Evolutionary conservation across 2,113 vertebrate genomes (phyloP), one percentile per base, ranked within the genome.

Genomic region (Pachyramphus minor): DNA sequence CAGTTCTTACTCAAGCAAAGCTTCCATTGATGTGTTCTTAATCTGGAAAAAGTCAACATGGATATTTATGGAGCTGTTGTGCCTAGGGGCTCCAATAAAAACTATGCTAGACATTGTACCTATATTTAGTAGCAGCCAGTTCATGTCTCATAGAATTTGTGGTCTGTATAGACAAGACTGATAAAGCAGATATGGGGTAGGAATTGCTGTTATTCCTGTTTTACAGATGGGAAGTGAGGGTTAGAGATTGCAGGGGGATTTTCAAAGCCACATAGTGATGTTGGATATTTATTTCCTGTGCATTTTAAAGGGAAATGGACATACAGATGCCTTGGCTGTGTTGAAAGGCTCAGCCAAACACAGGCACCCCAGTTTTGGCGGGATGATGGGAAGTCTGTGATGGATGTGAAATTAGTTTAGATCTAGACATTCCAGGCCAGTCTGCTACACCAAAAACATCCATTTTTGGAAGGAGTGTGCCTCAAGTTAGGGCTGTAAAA

Each of bases 21-120:
- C 78, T 91, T 84, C 63, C 84, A 89, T 93, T 96, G 91, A 95
- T 94, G 79, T 95, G 82, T 94, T 96, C 95, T 95, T 96, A 94
- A 96, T 96, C 96, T 95, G 91, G 87, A 95, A 95, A 94, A 94
- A 96, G 91, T 94, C 94, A 96, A 94, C 95, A 91, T 94, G 82
- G 89, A 76, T 97, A 97, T 97, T 96, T 97, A 97, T 96, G 94
- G 93, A 94, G 75, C 84, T 93, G 87, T 87, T 88, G 87, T 69
- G 92, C 93, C 93, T 93, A 91, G 87, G 71, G 89, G 67, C 91
- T 96, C 91, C 73, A 96, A 94, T 90, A 95, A 96, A 96, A 94
- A 87, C 94, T 85, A 62, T 86, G 87, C 89, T 92, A 94, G 91
- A 95, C 87, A 87, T 87, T 91, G 94, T 94, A 96, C 89, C 89